phyloP scores from a whole-genome alignment of 2,113 vertebrate genomes.

The Heliornis fulica region DNA sequence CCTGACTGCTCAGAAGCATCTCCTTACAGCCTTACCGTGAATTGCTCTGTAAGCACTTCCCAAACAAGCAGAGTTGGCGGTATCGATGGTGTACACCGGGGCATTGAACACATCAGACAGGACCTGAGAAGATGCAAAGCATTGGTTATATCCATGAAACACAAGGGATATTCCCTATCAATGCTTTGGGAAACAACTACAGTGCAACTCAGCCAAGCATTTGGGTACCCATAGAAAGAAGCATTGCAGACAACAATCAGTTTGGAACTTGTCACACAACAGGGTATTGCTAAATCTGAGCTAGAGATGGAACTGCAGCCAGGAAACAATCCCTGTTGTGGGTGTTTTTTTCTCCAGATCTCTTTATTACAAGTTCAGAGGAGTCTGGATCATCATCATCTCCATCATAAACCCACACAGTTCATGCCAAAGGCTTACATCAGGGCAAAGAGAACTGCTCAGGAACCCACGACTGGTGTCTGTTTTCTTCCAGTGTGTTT shows the following conservation, averaged over 20 bases:
- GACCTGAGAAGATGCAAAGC: conserved; percentile 74
- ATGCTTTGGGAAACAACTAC: background rate
- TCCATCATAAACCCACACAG: background rate
- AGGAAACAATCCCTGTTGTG: background rate
- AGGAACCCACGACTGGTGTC: background rate
- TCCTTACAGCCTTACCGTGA: conserved; percentile 79
- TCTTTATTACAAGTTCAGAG: background rate
- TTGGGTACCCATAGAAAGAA: background rate
- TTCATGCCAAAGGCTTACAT: background rate
- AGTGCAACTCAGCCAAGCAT: background rate
- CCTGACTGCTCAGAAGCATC: background rate
- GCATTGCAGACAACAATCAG: background rate
- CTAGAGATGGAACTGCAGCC: background rate
- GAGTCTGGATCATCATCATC: background rate
- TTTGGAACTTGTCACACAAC: background rate
- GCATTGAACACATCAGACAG: conserved; percentile 89
- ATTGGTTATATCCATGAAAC: background rate
- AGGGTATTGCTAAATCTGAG: background rate
- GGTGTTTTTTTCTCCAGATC: background rate
- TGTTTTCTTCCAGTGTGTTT: background rate
- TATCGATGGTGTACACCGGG: conserved; percentile 87
- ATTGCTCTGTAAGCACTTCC: conserved; percentile 92
- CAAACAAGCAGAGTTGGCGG: conserved; percentile 88
- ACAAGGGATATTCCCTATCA: background rate
- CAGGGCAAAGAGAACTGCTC: background rate